Evolutionary conservation across 2,797 vertebrate species (phyloP).

Genomic region (Alcedo quadribrachys): DNA sequence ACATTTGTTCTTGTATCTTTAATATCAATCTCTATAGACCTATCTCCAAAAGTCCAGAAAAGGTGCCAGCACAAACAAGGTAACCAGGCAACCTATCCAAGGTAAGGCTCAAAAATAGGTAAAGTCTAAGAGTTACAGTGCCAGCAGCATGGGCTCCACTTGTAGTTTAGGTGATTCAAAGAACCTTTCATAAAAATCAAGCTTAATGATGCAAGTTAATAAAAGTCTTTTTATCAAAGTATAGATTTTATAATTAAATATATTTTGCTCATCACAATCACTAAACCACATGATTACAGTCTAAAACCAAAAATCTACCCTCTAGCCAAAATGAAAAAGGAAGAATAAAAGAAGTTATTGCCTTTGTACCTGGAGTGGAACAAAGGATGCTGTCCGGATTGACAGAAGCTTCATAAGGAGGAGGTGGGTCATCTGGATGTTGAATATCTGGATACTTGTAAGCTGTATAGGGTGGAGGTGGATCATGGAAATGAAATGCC

Average conservation of each 20-base stretch:
- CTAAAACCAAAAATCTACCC: background rate
- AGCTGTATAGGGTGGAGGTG: conserved; percentile 94
- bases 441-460: conserved; percentile 97
- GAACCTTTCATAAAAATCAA: background rate
- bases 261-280: background rate
- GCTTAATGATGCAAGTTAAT: background rate
- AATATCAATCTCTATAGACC: background rate
- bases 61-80: background rate
- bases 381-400: conserved; percentile 91
- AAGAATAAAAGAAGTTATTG: background rate
- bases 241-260: background rate
- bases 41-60: background rate
- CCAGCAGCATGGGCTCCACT: background rate
- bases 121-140: background rate
- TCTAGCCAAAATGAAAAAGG: background rate
- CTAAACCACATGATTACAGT: background rate
- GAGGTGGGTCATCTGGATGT: conserved; percentile 95
- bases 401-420: conserved; percentile 96
- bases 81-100: background rate
- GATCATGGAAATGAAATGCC: conserved; percentile 97
- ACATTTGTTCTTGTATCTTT: conserved; percentile 14
- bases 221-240: background rate
- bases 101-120: background rate
- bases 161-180: background rate
- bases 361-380: conserved; percentile 85